Evolutionary conservation across 2,113 vertebrate genomes (phyloP), one percentile per base, ranked within the genome.

Genomic region (Cynoglossus semilaevis): DNA sequence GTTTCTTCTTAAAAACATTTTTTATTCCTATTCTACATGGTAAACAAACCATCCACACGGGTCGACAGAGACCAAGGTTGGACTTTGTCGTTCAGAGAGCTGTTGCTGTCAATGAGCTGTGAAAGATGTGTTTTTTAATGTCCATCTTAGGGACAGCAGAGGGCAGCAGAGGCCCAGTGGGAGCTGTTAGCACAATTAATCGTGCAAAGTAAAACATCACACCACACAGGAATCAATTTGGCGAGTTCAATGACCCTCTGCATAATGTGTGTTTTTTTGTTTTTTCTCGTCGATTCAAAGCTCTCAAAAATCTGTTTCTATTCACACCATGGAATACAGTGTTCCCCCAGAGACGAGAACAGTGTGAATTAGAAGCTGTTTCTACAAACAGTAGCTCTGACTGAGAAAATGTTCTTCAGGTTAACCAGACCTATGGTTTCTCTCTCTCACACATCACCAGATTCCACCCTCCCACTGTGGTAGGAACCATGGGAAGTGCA

Each of bases 401-500:
- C 15, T 47, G 12, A 51, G 18, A 51, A 8, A 10, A 40, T 8
- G 15, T 43, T 29, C 22, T 29, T 6, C 3, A 29, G 6, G 22
- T 29, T 29, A 29, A 29, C 15, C 45, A 74, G 58, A 76, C 42
- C 17, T 67, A 7, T 37, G 76, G 4, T 49, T 10, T 48, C 40
- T 59, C 5, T 60, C 61, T 22, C n/a, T n/a, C n/a, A n/a, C n/a
- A n/a, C 55, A 13, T 59, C 51, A 52, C 43, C 8, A 96, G 94
- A 85, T 96, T 96, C 78, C 94, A 96, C 73, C 94, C 94, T 61
- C 94, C 94, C 12, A 93, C 83, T 0, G 94, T 95, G 47, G 94
- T 96, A 0, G 94, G 94, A 4, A 93, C 92, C 12, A 77, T 95
- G 93, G 94, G 93, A 59, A 93, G 93, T 14, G 93, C 93, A 0